Base-by-base conservation (phyloP, 2,113 vertebrate species). In the Nicator chloris region DNA sequence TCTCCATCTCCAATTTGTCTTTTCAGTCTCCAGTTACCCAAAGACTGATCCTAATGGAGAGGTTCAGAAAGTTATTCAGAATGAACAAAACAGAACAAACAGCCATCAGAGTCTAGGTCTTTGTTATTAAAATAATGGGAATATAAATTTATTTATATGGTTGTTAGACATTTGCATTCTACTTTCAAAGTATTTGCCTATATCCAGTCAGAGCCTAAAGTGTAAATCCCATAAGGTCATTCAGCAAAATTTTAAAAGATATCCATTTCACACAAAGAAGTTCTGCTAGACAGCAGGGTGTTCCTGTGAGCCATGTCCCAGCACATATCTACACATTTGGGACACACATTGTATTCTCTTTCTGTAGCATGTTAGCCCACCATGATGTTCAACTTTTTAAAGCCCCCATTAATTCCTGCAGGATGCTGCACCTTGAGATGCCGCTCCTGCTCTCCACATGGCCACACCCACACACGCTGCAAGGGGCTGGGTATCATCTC, bases 21-120 rank as follows among this genome's bases (percentile, higher is more conserved):
- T 94, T 98, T 99, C 96, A 99, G 97, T 83, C 98, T 98, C 99
- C 99, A 99, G 97, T 98, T 99, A 27, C 99, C 99, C 93, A 99
- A 92, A 83, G 99, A 98, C 89, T 99, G 99, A 92, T 99, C 99
- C 99, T 99, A 91, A 84, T 6, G 42, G 27, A 75, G n/a, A 77
- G 54, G 69, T 4, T 59, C 33, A 53, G 11, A 61, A 73, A n/a
- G 76, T 95, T 87, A 94, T 26, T 89, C 12, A 82, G 16, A 39
- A 18, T 21, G 9, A 95, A 70, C 19, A 51, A 70, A 88, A 28
- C 21, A 86, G 24, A 76, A 63, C 35, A n/a, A 78, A 66, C 11
- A 51, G 22, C 27, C 45, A 56, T 20, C 53, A 79, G 37, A 88
- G 24, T 57, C 45, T 16, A 66, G 21, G 24, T 33, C 22, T 91